These are phyloP conservation scores for Fukomys damarensis DNA, from an alignment of 2,113 vertebrate species.

Conservation along the genomic window DNA sequence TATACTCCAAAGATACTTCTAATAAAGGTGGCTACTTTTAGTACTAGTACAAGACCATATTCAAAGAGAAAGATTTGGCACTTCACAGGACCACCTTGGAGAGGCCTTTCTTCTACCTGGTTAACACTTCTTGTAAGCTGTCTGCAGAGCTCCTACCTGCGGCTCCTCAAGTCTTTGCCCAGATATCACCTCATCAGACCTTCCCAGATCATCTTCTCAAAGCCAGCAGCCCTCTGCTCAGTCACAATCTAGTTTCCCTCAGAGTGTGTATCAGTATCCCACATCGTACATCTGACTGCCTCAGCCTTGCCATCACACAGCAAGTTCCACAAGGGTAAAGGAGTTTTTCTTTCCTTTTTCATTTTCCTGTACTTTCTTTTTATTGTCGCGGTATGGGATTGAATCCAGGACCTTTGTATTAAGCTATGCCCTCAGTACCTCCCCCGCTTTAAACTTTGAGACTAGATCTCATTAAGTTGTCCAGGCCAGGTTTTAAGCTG, in stretches of 20 bases:
- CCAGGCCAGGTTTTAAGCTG: background rate
- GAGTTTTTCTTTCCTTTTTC: background rate
- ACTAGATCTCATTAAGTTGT: background rate
- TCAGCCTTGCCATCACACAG: background rate
- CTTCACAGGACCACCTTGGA: background rate
- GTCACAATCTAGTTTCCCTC: background rate
- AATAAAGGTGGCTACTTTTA: background rate
- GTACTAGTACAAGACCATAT: background rate
- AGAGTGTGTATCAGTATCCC: background rate
- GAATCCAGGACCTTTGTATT: background rate
- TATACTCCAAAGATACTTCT: background rate
- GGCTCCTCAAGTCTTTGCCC: background rate
- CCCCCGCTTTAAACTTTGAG: background rate
- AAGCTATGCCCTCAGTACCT: background rate
- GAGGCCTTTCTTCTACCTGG: constrained; percentile 1
- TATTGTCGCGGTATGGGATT: background rate
- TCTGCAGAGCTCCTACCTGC: background rate
- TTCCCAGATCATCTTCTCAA: background rate
- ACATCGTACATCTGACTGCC: background rate
- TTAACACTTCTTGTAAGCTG: constrained; percentile 8
- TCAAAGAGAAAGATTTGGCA: background rate
- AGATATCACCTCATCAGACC: background rate
- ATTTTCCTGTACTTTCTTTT: background rate
- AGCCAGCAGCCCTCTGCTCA: background rate
- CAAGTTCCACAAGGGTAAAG: background rate